A percentile compares a stretch with the other conserved stretches of the same genome.
Evolutionary conservation across 2,888 invertebrate species (phyloP).

Genomic region (Chrysina gloriosa): DNA sequence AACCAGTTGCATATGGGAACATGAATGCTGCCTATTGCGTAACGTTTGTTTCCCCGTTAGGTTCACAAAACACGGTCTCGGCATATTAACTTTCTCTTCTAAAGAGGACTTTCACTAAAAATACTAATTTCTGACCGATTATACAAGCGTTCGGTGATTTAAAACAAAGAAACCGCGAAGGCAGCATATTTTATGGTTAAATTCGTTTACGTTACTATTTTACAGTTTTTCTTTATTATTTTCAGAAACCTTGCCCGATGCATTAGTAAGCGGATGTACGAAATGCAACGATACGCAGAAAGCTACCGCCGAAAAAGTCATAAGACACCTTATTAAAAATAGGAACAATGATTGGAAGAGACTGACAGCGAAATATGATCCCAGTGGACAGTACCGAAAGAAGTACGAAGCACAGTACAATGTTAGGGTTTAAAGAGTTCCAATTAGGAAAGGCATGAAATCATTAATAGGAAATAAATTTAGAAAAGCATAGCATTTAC

Average conservation of each 20-base stretch:
- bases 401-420: slow-evolving; percentile 61
- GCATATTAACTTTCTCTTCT: not conserved
- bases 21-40: not conserved
- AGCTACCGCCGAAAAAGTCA: slow-evolving; percentile 75
- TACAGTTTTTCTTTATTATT: slow-evolving; percentile 46
- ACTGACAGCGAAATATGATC: slow-evolving; percentile 76
- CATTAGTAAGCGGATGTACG: slow-evolving; percentile 73
- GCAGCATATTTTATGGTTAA: not conserved
- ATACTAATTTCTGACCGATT: not conserved
- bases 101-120: slow-evolving; percentile 33
- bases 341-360: slow-evolving; percentile 76
- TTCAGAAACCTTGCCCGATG: slow-evolving; percentile 78
- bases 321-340: slow-evolving; percentile 72
- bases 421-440: slow-evolving; percentile 18
- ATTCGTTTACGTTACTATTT: not conserved
- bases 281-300: slow-evolving; percentile 78
- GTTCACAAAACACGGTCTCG: not conserved
- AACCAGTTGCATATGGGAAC: not conserved
- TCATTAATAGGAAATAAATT: not conserved
- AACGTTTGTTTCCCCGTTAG: not conserved
- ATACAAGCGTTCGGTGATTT: not conserved
- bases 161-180: not conserved
- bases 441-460: no score
- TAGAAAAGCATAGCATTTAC: not conserved
- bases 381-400: slow-evolving; percentile 73